Base-by-base conservation (phyloP, 2,113 vertebrate genomes). In the Corythornis madagascariensis region DNA sequence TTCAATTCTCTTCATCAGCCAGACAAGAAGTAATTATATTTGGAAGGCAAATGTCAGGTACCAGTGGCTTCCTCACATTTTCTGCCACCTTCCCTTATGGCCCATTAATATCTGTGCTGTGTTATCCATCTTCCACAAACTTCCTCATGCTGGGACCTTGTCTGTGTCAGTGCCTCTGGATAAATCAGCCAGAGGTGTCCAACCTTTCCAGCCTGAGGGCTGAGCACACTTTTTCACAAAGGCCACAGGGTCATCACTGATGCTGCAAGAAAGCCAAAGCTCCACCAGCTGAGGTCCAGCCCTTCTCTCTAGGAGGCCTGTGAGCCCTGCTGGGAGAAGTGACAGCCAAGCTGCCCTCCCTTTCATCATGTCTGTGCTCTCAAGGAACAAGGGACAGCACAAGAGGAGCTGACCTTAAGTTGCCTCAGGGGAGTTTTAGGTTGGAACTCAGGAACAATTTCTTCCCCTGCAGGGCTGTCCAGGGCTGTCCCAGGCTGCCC, bases 271-370 rank as follows among this genome's bases (percentile, higher is more conserved):
- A 50, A 95, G 53, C 52, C 73, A 16, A 53, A 61, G 55, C 65
- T 83, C 55, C 0, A 5, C 82, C 94, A 96, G 87, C 93, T 96
- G 95, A 96, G 96, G 88, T 94, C 89, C 81, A 89, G 42, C 50
- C 17, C 72, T 72, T 35, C 57, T 55, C n/a, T 57, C 66, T 56
- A 35, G 19, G 25, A 55, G 64, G 31, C 56, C 64, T 40, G 28
- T 9, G 57, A 48, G 20, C 28, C 64, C 72, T 13, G 9, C 73
- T 83, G 86, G 77, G 89, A 86, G 42, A 86, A 77, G 26, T 43
- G 83, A 59, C 73, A 63, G 53, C 26, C 14, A 12, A 73, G 43
- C 75, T 78, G 57, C 29, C 26, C 42, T 16, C 25, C 47, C 19
- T 20, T 50, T 35, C 3, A 2, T 28, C 22, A 0, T 9, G 12